Percentiles rank a stretch among this genome's conserved stretches.
Conservation (phyloP, 2,888 invertebrate species). For the Catocala fraxini region DNA sequence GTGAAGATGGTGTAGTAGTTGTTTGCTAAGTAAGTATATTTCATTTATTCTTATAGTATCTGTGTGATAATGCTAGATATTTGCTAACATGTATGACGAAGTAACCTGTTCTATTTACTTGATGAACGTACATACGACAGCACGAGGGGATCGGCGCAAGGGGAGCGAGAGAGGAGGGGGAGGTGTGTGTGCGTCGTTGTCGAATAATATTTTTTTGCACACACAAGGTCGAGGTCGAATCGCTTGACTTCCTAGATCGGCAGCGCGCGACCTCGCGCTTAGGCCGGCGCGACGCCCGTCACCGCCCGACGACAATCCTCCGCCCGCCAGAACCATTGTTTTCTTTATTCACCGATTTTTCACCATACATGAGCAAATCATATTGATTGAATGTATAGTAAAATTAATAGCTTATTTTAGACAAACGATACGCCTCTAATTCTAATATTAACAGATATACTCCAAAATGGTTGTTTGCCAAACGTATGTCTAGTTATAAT, state of each 20-base stretch:
- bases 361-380: not conserved
- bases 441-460: no score
- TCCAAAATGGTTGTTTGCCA: not conserved
- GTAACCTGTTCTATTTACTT: slow-evolving; percentile 10
- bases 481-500: slow-evolving; percentile 5
- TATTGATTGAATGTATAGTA: no score
- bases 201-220: slow-evolving; percentile 82
- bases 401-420: no score
- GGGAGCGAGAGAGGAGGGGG: slow-evolving; percentile 45
- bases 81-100: slow-evolving; percentile 17
- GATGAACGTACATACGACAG: slow-evolving; percentile 17
- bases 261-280: slow-evolving; percentile 60
- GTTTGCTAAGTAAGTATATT: slow-evolving; percentile 37
- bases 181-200: slow-evolving; percentile 64
- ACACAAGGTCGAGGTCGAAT: slow-evolving; percentile 83
- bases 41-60: slow-evolving; percentile 26
- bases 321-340: slow-evolving; percentile 23
- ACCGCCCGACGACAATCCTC: slow-evolving; percentile 41
- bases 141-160: slow-evolving; percentile 36
- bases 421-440: no score
- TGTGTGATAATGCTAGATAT: slow-evolving; percentile 22
- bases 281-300: slow-evolving; percentile 46
- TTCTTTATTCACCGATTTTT: not conserved
- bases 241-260: slow-evolving; percentile 85
- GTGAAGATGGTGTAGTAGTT: slow-evolving; percentile 53